Conservation (phyloP, 2,797 vertebrate species). For the Pteronotus mesoamericanus region DNA sequence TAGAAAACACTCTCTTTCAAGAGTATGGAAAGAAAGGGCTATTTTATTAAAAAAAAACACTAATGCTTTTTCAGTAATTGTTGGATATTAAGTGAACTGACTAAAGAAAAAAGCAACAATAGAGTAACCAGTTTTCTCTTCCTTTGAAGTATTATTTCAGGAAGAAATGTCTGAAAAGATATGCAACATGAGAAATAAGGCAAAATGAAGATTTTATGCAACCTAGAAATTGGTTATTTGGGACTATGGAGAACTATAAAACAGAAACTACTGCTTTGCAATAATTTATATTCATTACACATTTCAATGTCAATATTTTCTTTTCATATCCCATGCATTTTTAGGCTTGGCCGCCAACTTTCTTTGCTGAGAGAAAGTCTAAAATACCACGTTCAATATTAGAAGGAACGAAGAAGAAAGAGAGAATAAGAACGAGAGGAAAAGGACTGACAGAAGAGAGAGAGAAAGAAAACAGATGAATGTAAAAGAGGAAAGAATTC, state of each 20-base stretch:
- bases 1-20: background rate
- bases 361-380: background rate
- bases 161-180: background rate
- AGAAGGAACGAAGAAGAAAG: background rate
- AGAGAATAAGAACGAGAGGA: background rate
- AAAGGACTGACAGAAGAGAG: too few species aligned
- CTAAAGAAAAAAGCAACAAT: background rate
- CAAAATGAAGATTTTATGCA: background rate
- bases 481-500: background rate
- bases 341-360: background rate
- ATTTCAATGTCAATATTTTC: background rate
- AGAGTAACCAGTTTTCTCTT: background rate
- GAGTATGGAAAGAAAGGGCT: background rate
- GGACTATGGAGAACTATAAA: background rate
- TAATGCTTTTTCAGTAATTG: background rate
- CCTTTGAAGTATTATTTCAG: background rate
- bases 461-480: background rate
- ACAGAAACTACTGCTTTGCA: background rate
- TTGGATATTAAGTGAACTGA: background rate
- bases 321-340: background rate
- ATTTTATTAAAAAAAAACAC: background rate
- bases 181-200: background rate
- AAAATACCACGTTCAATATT: background rate
- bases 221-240: background rate
- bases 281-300: background rate